phyloP scores from a whole-genome alignment of 2,888 invertebrate genomes.

The Subacronicta megacephala region DNA sequence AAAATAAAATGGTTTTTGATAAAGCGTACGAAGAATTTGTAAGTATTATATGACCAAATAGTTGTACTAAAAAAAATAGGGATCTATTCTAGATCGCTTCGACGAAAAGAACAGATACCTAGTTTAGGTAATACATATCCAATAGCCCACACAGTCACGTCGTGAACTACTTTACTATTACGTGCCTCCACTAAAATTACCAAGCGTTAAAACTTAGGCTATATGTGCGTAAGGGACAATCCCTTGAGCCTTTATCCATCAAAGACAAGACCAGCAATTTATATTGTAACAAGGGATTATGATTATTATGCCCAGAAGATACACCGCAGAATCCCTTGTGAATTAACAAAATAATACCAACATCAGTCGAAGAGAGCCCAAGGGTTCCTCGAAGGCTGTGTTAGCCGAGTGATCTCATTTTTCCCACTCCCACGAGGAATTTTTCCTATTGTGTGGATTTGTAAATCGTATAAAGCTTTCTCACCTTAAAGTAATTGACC shows the following conservation, averaged over 20 bases:
- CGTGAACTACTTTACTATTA: constrained; percentile 30
- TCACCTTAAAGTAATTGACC: too few species aligned
- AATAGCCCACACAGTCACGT: constrained; percentile 23
- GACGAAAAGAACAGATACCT: not conserved
- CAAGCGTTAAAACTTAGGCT: constrained; percentile 19
- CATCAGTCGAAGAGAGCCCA: not conserved
- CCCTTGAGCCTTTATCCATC: constrained; percentile 32
- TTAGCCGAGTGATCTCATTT: too few species aligned
- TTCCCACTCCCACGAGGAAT: not conserved
- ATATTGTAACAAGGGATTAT: constrained; percentile 20
- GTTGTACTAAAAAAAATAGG: too few species aligned
- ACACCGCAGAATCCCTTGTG: not conserved
- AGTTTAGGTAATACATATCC: constrained; percentile 8
- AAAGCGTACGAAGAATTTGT: too few species aligned
- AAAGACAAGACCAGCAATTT: constrained; percentile 26
- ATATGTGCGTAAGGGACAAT: constrained; percentile 11
- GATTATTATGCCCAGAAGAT: constrained; percentile 7
- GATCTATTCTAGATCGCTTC: not conserved
- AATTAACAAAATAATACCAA: not conserved
- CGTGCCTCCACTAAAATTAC: constrained; percentile 21
- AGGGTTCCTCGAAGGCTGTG: not conserved
- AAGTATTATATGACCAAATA: too few species aligned
- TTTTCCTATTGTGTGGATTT: constrained; percentile 15
- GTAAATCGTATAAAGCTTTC: not conserved
- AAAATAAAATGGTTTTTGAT: too few species aligned